Percentiles rank a stretch among this genome's conserved stretches.
These are phyloP conservation scores for Meleagris gallopavo DNA, from an alignment of 2,113 vertebrate genomes.

Conservation along the genomic window DNA sequence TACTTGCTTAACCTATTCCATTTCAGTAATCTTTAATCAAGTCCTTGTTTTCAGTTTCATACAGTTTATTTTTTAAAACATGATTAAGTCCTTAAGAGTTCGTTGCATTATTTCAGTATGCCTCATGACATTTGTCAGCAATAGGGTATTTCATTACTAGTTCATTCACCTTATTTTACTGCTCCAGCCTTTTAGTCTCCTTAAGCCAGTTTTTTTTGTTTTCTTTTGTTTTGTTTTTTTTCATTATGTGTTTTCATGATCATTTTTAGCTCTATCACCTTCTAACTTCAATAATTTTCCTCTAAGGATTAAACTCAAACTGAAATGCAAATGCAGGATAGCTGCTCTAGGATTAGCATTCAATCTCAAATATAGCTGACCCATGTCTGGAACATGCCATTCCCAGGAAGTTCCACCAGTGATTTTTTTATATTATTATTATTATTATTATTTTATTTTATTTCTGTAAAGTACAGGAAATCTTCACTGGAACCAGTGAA, in stretches of 20 bases:
- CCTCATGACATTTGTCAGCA: not conserved
- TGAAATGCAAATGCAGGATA: not conserved
- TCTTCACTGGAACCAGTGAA: not conserved
- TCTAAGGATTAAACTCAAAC: not conserved
- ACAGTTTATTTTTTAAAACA: not conserved
- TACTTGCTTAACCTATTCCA: not conserved
- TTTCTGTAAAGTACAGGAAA: not conserved
- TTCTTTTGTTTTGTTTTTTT: not conserved
- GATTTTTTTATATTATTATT: not conserved
- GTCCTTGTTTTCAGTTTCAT: not conserved
- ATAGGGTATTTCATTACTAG: not conserved
- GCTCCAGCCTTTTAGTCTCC: not conserved
- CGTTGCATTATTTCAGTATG: not conserved
- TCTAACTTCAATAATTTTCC: not conserved
- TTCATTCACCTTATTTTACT: not conserved
- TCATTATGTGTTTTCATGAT: not conserved
- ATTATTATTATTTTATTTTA: not conserved
- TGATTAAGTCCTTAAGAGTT: conserved; percentile 2
- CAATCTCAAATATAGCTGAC: not conserved
- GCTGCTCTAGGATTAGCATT: not conserved
- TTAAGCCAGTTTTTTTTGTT: not conserved
- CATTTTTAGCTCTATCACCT: not conserved
- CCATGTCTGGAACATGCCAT: not conserved
- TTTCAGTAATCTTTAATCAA: not conserved
- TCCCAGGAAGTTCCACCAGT: not conserved